Evolutionary conservation across 2,113 vertebrate species (phyloP).

Genomic region (Struthidea cinerea): DNA sequence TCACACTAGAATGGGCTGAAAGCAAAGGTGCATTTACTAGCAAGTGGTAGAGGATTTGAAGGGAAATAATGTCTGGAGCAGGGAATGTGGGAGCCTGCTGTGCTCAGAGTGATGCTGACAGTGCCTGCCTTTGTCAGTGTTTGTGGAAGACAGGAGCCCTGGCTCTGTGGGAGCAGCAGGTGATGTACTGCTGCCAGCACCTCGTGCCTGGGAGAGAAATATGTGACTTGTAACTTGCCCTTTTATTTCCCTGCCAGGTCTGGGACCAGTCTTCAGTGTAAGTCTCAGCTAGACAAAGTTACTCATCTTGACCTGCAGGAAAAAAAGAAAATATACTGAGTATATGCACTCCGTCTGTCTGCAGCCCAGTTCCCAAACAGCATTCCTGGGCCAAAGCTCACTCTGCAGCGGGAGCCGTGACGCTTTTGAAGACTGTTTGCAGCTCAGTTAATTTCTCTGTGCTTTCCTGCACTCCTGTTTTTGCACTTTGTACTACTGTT

Average conservation of each 20-base stretch:
- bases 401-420: background rate
- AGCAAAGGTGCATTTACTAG: background rate
- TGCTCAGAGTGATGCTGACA: background rate
- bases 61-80: background rate
- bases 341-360: slow-evolving; percentile 4
- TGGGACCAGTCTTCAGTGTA: slow-evolving; percentile 97
- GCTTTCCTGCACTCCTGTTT: slow-evolving; percentile 67
- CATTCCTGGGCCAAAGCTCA: slow-evolving; percentile 28
- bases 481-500: slow-evolving; percentile 73
- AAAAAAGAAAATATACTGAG: slow-evolving; percentile 62
- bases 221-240: background rate
- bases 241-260: slow-evolving; percentile 64
- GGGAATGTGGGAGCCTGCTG: background rate
- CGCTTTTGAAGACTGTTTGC: background rate
- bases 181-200: background rate
- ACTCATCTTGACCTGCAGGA: slow-evolving; percentile 72
- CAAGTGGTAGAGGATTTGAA: background rate
- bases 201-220: background rate
- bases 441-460: slow-evolving; percentile 62
- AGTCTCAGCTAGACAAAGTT: slow-evolving; percentile 64
- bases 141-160: background rate
- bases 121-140: background rate
- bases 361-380: slow-evolving; percentile 19
- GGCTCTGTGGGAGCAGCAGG: background rate
- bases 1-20: background rate